A percentile compares a stretch with the other conserved stretches of the same genome.
These are phyloP conservation scores for Nemapogon koenigi DNA, from an alignment of 2,888 invertebrate genomes.

Conservation along the genomic window DNA sequence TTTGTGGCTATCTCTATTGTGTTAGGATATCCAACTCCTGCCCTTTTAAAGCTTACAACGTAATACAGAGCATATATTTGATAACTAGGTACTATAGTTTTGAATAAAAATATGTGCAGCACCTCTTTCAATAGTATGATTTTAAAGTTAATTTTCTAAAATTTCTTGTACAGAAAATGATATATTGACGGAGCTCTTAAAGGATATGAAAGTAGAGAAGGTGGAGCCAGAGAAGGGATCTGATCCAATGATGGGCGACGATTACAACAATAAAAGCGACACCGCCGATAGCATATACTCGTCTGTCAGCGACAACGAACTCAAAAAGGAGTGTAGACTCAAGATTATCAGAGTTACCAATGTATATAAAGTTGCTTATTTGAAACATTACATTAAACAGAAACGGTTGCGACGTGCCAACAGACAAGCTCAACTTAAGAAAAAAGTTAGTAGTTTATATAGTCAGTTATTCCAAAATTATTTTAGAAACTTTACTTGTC, in stretches of 20 bases:
- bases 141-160: too few relatives aligned
- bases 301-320: constrained; percentile 27
- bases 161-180: constrained; percentile 31
- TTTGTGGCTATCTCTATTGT: too few relatives aligned
- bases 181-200: constrained; percentile 34
- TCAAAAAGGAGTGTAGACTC: constrained; percentile 36
- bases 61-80: too few relatives aligned
- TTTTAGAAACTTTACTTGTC: constrained; percentile 13
- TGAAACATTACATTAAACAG: constrained; percentile 48
- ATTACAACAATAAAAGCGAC: constrained; percentile 20
- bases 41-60: too few relatives aligned
- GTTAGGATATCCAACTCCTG: too few relatives aligned
- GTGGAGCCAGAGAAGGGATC: constrained; percentile 24
- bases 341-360: constrained; percentile 52
- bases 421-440: constrained; percentile 39
- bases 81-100: too few relatives aligned
- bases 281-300: constrained; percentile 32
- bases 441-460: too few relatives aligned
- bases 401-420: constrained; percentile 38
- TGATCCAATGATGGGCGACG: constrained; percentile 14
- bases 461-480: background rate
- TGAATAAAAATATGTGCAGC: too few relatives aligned
- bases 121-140: too few relatives aligned
- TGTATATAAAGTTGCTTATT: constrained; percentile 48
- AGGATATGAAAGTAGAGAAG: constrained; percentile 34